Conservation (phyloP, 2,113 vertebrate genomes). For the Cranoglanis bouderius region DNA sequence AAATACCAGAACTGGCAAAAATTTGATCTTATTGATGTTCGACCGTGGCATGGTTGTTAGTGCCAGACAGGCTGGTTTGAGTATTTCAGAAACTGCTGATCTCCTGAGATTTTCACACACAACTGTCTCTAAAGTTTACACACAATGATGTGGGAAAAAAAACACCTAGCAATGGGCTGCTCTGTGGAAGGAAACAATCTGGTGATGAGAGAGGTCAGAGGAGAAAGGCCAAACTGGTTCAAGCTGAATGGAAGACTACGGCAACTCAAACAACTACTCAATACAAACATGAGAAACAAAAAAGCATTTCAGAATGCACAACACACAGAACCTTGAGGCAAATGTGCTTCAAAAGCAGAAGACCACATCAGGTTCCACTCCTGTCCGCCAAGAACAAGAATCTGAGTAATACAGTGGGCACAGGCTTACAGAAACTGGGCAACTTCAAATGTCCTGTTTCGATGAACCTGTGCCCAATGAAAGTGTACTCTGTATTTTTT, state of each 20-base stretch:
- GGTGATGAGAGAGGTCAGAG: not conserved
- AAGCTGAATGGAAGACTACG: not conserved
- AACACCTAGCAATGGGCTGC: not conserved
- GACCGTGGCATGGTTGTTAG: not conserved
- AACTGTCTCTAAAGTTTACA: not conserved
- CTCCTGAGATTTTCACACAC: not conserved
- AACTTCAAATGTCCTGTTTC: not conserved
- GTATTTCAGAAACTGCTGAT: not conserved
- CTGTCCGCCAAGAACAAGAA: not conserved
- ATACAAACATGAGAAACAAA: not conserved
- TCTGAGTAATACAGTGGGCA: not conserved
- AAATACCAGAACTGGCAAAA: not conserved
- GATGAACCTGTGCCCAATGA: not conserved
- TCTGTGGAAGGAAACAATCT: not conserved
- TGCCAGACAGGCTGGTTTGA: not conserved
- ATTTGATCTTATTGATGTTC: not conserved
- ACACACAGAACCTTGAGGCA: not conserved
- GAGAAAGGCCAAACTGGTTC: not conserved
- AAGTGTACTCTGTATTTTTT: too few relatives aligned
- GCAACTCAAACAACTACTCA: not conserved
- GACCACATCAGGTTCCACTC: not conserved
- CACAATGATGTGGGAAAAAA: not conserved
- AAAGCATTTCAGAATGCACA: not conserved
- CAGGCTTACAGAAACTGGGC: not conserved
- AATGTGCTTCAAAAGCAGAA: not conserved